phyloP scores from a whole-genome alignment of 2,113 vertebrate genomes.

The Sinocyclocheilus grahami region DNA sequence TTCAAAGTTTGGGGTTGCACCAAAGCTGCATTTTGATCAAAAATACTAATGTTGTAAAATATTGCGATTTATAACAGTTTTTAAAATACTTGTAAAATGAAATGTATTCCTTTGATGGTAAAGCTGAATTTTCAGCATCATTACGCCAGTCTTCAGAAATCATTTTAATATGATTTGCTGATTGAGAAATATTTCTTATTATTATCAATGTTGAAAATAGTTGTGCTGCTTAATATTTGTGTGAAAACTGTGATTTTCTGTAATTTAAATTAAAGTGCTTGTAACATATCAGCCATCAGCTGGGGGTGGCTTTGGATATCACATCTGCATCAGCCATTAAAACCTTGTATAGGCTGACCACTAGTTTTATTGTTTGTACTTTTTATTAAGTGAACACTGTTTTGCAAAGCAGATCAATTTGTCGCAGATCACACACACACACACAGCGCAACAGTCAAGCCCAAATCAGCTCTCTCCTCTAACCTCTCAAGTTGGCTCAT shows the following conservation, averaged over 20 bases:
- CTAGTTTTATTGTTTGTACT: background rate
- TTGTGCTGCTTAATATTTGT: background rate
- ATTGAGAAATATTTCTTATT: background rate
- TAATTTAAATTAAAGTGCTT: background rate
- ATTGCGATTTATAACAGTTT: no score
- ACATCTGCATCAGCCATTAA: background rate
- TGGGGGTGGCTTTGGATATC: background rate
- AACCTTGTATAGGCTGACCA: no score
- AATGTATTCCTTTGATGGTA: no score
- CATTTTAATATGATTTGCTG: background rate
- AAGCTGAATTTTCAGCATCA: background rate
- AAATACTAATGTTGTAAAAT: background rate
- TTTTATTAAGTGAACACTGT: no score
- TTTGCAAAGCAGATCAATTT: no score
- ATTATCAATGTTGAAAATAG: background rate
- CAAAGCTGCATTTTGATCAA: background rate
- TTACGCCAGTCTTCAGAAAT: background rate
- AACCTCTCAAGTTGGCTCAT: constrained; percentile 16
- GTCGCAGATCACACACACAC: background rate
- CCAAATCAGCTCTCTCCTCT: background rate
- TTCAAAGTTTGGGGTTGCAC: background rate
- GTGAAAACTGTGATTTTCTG: background rate
- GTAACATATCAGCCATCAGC: no score
- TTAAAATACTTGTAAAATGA: no score
- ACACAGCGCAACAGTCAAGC: background rate